Conservation (phyloP, 2,797 vertebrate species). For the Enteromius unitaeniatus region DNA sequence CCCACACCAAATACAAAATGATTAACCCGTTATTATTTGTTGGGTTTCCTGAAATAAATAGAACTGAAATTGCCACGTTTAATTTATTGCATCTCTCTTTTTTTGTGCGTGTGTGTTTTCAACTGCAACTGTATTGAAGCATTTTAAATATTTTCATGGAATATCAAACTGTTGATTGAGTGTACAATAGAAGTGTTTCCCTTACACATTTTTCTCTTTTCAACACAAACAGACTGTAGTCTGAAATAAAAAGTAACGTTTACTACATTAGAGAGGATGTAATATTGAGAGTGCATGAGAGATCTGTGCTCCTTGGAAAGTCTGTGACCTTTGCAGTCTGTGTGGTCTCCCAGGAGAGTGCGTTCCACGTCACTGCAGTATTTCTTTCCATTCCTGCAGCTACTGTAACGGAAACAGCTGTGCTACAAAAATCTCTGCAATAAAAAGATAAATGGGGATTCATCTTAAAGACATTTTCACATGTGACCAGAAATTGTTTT, state of each 20-base stretch:
- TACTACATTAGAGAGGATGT: constrained; percentile 10
- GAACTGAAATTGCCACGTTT: neutral
- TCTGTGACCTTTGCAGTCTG: constrained; percentile 61
- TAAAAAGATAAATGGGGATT: neutral
- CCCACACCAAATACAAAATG: neutral
- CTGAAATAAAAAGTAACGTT: constrained; percentile 23
- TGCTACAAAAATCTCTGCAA: neutral
- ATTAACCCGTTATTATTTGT: neutral
- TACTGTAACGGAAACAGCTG: constrained; percentile 30
- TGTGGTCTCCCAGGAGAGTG: constrained; percentile 53
- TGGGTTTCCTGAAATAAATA: neutral
- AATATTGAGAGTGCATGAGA: constrained; percentile 46
- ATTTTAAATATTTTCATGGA: neutral
- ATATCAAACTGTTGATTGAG: neutral
- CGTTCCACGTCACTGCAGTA: constrained; percentile 73
- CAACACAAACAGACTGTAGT: constrained; percentile 17
- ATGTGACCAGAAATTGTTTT: constrained; percentile 12
- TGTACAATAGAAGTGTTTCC: neutral
- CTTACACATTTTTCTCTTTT: neutral
- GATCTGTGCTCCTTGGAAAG: constrained; percentile 64
- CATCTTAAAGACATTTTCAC: neutral
- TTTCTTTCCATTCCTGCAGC: constrained; percentile 41
- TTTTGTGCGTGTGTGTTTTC: neutral
- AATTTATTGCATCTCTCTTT: neutral
- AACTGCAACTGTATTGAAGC: neutral